Conservation (phyloP, 2,888 invertebrate genomes). For the Dysmachus trigonus region DNA sequence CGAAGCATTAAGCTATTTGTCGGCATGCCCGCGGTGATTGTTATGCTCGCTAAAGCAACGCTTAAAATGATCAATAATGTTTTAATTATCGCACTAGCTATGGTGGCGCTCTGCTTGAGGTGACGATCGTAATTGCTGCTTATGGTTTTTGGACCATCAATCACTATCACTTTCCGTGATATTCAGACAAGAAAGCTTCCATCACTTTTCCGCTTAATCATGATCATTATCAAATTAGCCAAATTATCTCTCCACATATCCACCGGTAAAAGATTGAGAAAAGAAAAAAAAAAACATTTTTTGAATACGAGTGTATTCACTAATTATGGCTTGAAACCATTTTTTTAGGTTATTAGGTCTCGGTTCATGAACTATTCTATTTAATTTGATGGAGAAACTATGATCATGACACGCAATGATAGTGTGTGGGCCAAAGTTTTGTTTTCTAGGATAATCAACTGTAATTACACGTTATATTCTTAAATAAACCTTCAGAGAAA, state of each 20-base stretch:
- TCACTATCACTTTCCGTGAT: background rate
- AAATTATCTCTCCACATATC: background rate
- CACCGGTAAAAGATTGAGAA: background rate
- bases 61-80: slow-evolving; percentile 12
- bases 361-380: background rate
- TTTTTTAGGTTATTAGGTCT: background rate
- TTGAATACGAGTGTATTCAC: background rate
- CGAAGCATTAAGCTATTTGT: background rate
- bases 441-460: background rate
- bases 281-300: background rate
- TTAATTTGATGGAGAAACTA: background rate
- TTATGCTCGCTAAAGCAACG: background rate
- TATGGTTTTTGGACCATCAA: background rate
- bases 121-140: background rate
- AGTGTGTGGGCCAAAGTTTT: background rate
- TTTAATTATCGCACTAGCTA: background rate
- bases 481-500: background rate
- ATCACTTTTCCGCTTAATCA: background rate
- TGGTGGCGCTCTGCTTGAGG: background rate
- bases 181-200: background rate
- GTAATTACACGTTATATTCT: background rate
- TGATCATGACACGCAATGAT: background rate
- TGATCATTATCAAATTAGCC: background rate
- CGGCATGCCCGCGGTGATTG: background rate
- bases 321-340: background rate